Evolutionary conservation across 2,113 vertebrate genomes (phyloP).

Genomic region (Strigops habroptila): DNA sequence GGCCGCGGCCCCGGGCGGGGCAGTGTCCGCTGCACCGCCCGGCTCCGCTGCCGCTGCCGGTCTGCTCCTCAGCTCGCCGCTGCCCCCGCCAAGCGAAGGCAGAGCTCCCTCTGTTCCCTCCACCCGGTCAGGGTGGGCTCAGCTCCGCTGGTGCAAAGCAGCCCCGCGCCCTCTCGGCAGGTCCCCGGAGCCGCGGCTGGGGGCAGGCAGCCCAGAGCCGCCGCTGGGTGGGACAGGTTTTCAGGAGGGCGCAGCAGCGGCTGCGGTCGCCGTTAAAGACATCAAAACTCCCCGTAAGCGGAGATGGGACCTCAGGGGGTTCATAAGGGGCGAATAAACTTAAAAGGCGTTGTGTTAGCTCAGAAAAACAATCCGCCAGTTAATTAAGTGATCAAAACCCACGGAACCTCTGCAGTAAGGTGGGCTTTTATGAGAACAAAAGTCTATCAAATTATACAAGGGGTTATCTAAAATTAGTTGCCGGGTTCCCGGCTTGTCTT

Average conservation of each 20-base stretch:
- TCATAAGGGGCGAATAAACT: neutral
- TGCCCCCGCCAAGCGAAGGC: neutral
- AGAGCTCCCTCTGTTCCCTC: rapidly evolving
- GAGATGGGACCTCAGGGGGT: neutral
- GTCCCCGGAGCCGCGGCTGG: neutral
- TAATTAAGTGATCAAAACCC: neutral
- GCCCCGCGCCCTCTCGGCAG: too few species aligned
- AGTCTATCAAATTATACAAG: neutral
- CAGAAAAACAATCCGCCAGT: neutral
- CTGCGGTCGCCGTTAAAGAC: neutral
- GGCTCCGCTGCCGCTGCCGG: neutral
- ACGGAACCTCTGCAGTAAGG: neutral
- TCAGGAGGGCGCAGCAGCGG: neutral
- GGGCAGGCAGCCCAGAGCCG: neutral
- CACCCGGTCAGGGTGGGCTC: neutral
- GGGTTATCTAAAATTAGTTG: neutral
- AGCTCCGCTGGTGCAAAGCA: neutral
- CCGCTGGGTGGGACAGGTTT: neutral
- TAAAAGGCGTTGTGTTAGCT: neutral
- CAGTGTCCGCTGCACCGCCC: neutral
- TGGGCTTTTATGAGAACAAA: neutral
- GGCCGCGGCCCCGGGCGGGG: neutral
- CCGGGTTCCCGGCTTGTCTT: neutral
- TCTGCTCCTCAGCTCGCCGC: neutral
- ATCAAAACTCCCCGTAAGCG: neutral